Evolutionary conservation across 2,113 vertebrate genomes (phyloP).

Genomic region (Pluvialis apricaria): DNA sequence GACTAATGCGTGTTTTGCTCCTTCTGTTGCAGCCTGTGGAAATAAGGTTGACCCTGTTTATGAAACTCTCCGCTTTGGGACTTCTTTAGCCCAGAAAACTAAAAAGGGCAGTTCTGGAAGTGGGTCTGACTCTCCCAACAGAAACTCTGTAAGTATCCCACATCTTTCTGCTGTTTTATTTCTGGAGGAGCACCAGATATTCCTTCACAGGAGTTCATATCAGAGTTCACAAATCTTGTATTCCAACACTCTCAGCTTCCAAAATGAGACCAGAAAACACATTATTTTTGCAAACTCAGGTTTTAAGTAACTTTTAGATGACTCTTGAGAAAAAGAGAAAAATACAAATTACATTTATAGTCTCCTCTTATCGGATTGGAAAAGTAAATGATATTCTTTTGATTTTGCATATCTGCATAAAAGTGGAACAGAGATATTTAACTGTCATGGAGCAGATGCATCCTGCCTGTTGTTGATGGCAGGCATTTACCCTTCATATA

Average conservation of each 20-base stretch:
- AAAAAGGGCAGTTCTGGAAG: conserved; percentile 87
- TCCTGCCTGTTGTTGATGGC: not conserved
- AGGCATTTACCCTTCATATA: not conserved
- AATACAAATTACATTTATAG: not conserved
- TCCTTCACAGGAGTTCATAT: not conserved
- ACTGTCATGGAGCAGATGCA: not conserved
- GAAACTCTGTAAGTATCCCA: conserved; percentile 84
- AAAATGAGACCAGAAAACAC: not conserved
- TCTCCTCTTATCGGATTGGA: not conserved
- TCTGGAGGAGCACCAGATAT: not conserved
- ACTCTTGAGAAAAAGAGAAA: not conserved
- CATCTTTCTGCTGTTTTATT: not conserved
- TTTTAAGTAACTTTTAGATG: not conserved
- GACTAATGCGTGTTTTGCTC: not conserved
- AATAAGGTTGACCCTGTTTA: conserved; percentile 98
- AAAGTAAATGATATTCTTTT: not conserved
- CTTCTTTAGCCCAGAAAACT: conserved; percentile 93
- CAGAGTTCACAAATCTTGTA: not conserved
- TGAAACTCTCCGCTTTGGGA: conserved; percentile 94
- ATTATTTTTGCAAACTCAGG: not conserved
- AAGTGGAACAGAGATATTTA: not conserved
- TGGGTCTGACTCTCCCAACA: conserved; percentile 88
- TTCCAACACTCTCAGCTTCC: not conserved
- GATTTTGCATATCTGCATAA: not conserved
- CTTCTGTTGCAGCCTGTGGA: conserved; percentile 84